Evolutionary conservation across 2,113 vertebrate species (phyloP).

Genomic region (Cyphomyrus plagiostoma): DNA sequence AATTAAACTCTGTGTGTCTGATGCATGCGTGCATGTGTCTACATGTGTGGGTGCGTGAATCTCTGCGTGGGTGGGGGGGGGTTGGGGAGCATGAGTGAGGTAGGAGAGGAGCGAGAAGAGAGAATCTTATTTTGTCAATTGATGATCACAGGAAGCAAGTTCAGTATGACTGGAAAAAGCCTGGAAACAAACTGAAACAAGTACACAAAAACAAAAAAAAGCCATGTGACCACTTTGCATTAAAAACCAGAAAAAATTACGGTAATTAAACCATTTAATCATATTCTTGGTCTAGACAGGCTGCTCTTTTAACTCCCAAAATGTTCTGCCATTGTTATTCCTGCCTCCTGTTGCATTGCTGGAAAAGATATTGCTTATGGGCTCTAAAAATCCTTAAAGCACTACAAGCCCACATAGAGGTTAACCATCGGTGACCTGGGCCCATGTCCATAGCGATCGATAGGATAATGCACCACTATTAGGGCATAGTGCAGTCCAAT

Average conservation of each 20-base stretch:
- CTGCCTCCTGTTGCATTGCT: not conserved
- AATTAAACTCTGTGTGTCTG: conserved; percentile 20
- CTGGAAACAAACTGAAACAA: not conserved
- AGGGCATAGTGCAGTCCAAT: not conserved
- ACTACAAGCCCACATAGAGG: not conserved
- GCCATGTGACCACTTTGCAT: not conserved
- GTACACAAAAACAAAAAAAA: not conserved
- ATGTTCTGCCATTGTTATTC: not conserved
- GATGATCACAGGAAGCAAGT: not conserved
- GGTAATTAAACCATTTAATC: not conserved
- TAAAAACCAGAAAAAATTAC: not conserved
- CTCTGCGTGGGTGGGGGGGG: conserved; percentile 24
- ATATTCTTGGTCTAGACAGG: not conserved
- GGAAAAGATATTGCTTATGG: not conserved
- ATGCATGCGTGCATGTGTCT: conserved; percentile 27
- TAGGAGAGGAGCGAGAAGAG: not conserved
- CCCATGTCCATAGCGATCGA: not conserved
- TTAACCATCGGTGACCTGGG: not conserved
- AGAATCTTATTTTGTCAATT: not conserved
- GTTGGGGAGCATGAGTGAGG: conserved; percentile 21
- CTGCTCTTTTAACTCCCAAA: not conserved
- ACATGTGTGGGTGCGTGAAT: conserved; percentile 13
- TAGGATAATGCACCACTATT: not conserved
- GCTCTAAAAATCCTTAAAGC: not conserved
- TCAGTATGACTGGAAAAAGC: not conserved